Conservation (phyloP, 2,888 invertebrate genomes). For the Nemotelus pantherinus region DNA sequence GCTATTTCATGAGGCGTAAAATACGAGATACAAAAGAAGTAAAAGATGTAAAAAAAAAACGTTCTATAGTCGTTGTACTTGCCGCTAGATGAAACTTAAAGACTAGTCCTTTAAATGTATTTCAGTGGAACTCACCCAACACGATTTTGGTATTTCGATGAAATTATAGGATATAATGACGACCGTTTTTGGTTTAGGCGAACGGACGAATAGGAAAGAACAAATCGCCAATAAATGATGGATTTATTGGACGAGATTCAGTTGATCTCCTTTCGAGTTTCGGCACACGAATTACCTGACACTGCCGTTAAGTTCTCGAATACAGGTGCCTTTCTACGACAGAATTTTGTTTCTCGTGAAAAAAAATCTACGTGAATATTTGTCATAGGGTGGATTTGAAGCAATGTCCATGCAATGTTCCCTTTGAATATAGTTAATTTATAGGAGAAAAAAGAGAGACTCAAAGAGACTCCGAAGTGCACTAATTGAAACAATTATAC, state of each 20-base stretch:
- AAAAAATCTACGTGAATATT: neutral
- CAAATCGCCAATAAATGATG: slow-evolving; percentile 47
- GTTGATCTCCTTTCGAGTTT: slow-evolving; percentile 18
- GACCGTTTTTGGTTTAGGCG: no score
- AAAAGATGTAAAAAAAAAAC: neutral
- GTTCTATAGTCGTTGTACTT: neutral
- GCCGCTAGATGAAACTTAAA: neutral
- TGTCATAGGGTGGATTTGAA: neutral
- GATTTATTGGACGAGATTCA: slow-evolving; percentile 49
- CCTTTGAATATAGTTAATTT: neutral
- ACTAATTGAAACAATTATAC: neutral
- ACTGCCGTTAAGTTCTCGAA: neutral
- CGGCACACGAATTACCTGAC: neutral
- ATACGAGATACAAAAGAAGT: slow-evolving; percentile 10
- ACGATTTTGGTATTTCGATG: neutral
- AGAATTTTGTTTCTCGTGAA: neutral
- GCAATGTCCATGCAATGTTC: neutral
- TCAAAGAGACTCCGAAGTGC: neutral
- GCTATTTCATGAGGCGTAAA: slow-evolving; percentile 36
- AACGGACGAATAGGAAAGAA: neutral
- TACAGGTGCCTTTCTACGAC: neutral
- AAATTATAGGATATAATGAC: neutral
- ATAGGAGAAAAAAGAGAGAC: neutral
- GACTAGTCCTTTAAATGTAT: neutral
- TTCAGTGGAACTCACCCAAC: neutral